Percentiles rank a stretch among this genome's conserved stretches.
phyloP scores from a whole-genome alignment of 2,113 vertebrate genomes.

The Hydropotes inermis region DNA sequence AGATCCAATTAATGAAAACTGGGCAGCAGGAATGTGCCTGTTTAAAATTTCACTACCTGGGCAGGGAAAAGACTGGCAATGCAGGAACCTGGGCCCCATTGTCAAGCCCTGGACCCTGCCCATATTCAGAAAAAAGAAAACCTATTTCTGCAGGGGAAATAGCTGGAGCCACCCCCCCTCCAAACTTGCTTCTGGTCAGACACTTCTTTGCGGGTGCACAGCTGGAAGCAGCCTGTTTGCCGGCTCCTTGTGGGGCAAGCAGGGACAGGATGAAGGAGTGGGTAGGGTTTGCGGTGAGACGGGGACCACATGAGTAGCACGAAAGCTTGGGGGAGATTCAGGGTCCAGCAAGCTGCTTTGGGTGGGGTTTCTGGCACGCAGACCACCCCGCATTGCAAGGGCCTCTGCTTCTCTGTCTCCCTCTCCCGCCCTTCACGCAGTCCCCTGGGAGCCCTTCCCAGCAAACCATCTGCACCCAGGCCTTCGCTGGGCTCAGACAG shows the following conservation, averaged over 20 bases:
- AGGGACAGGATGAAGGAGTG: neutral
- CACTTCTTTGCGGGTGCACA: neutral
- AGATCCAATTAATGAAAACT: constrained; percentile 55
- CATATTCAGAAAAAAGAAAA: neutral
- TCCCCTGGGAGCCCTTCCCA: neutral
- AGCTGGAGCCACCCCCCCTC: neutral
- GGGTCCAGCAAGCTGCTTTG: neutral
- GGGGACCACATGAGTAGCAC: neutral
- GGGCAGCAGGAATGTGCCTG: neutral
- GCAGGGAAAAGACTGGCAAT: neutral
- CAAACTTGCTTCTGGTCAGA: neutral
- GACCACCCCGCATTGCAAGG: fast-evolving
- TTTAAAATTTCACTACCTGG: neutral
- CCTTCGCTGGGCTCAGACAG: neutral
- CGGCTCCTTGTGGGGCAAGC: fast-evolving
- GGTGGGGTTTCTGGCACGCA: too few relatives aligned
- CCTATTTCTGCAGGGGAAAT: neutral
- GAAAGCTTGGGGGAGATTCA: neutral
- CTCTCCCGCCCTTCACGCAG: fast-evolving
- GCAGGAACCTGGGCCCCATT: neutral
- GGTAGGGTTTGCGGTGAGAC: neutral
- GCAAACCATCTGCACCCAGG: fast-evolving
- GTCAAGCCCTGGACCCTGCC: neutral
- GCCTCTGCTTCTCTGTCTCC: neutral
- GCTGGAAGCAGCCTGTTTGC: neutral